Conservation (phyloP, 2,113 vertebrate species). For the Osmerus eperlanus region DNA sequence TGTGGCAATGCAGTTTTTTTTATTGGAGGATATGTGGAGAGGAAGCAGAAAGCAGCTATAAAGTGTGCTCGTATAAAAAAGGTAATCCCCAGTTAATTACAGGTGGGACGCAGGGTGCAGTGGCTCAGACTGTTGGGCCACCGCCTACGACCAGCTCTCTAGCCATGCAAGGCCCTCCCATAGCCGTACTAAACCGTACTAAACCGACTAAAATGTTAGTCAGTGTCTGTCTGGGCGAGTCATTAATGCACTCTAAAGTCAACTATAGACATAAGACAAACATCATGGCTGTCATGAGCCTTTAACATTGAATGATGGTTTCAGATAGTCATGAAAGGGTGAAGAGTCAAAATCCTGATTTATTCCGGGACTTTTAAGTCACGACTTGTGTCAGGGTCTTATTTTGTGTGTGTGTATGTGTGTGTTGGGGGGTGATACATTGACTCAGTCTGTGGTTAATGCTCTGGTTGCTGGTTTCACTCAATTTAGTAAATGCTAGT, state of each 20-base stretch:
- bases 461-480: conserved; percentile 4
- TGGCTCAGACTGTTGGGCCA: conserved; percentile 25
- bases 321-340: too few species aligned
- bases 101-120: conserved; percentile 44
- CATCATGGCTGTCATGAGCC: too few species aligned
- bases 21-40: conserved; percentile 44
- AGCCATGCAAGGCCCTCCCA: conserved; percentile 8
- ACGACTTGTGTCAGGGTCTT: too few species aligned
- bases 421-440: background rate
- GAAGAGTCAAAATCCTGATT: too few species aligned
- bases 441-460: background rate
- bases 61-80: conserved; percentile 57
- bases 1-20: conserved; percentile 50
- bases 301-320: too few species aligned
- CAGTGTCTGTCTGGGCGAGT: too few species aligned
- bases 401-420: background rate
- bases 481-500: background rate
- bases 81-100: conserved; percentile 66
- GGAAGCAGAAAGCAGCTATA: conserved; percentile 54
- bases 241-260: too few species aligned
- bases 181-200: conserved; percentile 34
- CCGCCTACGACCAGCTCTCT: conserved; percentile 11
- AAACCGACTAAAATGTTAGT: conserved; percentile 35
- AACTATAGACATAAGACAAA: too few species aligned
- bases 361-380: too few species aligned